Base-by-base conservation (phyloP, 2,888 invertebrate genomes). In the Xestia xanthographa region DNA sequence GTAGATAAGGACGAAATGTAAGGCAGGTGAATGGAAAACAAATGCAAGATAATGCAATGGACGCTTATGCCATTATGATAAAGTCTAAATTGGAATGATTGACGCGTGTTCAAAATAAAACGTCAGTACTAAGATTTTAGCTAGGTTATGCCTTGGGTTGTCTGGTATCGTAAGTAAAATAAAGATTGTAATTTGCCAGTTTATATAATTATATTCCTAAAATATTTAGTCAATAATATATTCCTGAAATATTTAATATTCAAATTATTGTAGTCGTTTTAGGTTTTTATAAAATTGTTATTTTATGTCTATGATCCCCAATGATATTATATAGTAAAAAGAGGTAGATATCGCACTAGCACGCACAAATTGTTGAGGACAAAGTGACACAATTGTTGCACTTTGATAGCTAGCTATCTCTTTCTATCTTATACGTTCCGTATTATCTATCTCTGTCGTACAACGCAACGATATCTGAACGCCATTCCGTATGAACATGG, bases 231-330 rank as follows among this genome's bases (percentile, higher is more conserved):
- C n/a, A 34, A 17, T 66, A 70, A 67, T 70, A 62, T 77, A 77
- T 80, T 77, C 67, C 80, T 71, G 20, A 65, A 66, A 45, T 77
- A 82, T 67, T 66, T 60, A 26, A 60, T 72, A 66, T 66, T 83
- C 1, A 60, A 69, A 75, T 75, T 45, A 63, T 34, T 48, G 66
- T 65, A 11, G 43, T 66, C 29, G 26, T 43, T 48, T 1, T 79
- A 77, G 8, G 34, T 56, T 41, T 20, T 62, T 29, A 50, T 63
- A 65, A 14, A 34, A 43, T 60, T 14, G 14, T 56, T 48, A 29
- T 63, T 65, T 65, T 48, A 60, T 66, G n/a, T 53, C 48, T 60
- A 56, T 68, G 12, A 58, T 43, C 53, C 62, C 56, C n/a, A n/a
- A n/a, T n/a, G n/a, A n/a, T n/a, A n/a, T n/a, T n/a, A n/a, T n/a